A percentile compares a stretch with the other conserved stretches of the same genome.
phyloP scores from a whole-genome alignment of 2,797 vertebrate species.

The Rhinogobio ventralis region DNA sequence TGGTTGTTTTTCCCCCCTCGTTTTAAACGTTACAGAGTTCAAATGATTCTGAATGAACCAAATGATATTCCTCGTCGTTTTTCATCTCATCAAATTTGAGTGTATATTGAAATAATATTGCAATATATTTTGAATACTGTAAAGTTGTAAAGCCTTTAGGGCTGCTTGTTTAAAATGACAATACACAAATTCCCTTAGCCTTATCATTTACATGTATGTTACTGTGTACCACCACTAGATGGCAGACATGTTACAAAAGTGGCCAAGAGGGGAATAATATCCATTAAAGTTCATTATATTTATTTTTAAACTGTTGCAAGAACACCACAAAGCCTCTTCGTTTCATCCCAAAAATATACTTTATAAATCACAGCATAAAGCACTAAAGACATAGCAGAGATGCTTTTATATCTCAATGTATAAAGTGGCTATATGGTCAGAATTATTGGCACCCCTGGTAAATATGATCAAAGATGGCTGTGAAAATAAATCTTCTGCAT shows the following conservation, averaged over 20 bases:
- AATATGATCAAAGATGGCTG: no score
- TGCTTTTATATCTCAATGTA: neutral
- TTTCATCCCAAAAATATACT: neutral
- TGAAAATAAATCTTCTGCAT: no score
- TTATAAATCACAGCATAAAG: neutral
- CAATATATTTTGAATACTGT: neutral
- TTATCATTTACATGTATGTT: neutral
- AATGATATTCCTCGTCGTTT: no score
- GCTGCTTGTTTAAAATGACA: neutral
- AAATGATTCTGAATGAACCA: neutral
- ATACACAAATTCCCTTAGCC: neutral
- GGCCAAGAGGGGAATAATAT: neutral
- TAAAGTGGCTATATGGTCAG: neutral
- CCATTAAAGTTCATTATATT: neutral
- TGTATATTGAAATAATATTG: neutral
- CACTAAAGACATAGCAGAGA: neutral
- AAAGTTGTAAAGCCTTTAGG: neutral
- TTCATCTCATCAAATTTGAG: no score
- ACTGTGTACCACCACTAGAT: conserved; percentile 46
- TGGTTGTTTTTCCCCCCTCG: no score
- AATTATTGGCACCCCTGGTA: no score
- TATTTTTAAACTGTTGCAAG: neutral
- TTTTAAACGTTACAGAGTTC: neutral
- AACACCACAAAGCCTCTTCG: neutral
- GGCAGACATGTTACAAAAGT: conserved; percentile 19